Evolutionary conservation across 2,113 vertebrate species (phyloP).

Genomic region (Canis aureus): DNA sequence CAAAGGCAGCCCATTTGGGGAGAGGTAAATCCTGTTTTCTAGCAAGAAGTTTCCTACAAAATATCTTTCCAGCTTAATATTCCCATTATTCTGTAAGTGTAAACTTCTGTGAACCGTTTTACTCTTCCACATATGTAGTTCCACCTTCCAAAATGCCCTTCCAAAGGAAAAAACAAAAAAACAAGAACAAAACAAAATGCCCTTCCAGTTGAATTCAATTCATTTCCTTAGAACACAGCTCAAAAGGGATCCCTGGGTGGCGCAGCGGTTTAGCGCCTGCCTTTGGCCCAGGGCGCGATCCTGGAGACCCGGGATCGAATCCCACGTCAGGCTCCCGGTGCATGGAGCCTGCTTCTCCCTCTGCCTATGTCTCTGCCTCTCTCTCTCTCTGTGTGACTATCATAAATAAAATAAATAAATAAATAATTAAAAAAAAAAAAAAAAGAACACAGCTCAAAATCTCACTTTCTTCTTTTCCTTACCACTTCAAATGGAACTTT

Average conservation of each 20-base stretch:
- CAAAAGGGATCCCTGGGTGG: too few relatives aligned
- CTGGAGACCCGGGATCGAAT: too few relatives aligned
- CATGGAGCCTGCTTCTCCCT: too few relatives aligned
- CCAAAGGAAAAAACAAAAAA: neutral
- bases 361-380: too few relatives aligned
- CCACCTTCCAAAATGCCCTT: neutral
- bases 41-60: slow-evolving; percentile 6
- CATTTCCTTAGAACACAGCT: slow-evolving; percentile 1
- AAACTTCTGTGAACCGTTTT: neutral
- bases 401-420: too few relatives aligned
- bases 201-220: neutral
- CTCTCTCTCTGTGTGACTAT: too few relatives aligned
- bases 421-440: too few relatives aligned
- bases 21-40: neutral
- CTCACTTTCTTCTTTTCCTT: neutral
- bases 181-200: neutral
- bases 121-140: neutral
- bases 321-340: too few relatives aligned
- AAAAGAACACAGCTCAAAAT: neutral
- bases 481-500: slow-evolving; percentile 31
- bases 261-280: too few relatives aligned
- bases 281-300: too few relatives aligned
- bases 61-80: neutral
- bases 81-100: neutral
- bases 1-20: neutral